Evolutionary conservation across 2,888 invertebrate species (phyloP).

Genomic region (Aphrophora alni): DNA sequence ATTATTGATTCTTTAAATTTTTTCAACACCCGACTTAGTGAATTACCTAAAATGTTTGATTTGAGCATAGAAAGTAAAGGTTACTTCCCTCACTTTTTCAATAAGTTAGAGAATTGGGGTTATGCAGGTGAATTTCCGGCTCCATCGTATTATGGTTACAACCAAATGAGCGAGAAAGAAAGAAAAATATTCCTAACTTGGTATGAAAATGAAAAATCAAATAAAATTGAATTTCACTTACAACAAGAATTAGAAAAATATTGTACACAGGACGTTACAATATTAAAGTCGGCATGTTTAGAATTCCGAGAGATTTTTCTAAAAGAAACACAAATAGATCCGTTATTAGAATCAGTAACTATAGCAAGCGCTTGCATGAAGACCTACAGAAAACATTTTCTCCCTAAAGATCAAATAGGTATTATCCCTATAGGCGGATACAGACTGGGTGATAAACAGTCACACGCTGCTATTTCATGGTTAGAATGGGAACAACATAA

Average conservation of each 20-base stretch:
- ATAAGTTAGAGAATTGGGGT: neutral
- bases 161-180: slow-evolving; percentile 40
- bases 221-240: slow-evolving; percentile 47
- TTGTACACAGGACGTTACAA: slow-evolving; percentile 49
- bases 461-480: neutral
- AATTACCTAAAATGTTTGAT: slow-evolving; percentile 50
- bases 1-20: slow-evolving; percentile 48
- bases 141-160: neutral
- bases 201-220: slow-evolving; percentile 42
- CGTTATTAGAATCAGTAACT: slow-evolving; percentile 50
- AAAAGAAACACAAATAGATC: slow-evolving; percentile 46
- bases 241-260: slow-evolving; percentile 49
- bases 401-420: slow-evolving; percentile 38
- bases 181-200: slow-evolving; percentile 45
- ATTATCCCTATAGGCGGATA: slow-evolving; percentile 12
- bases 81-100: slow-evolving; percentile 45
- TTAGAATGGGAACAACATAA: slow-evolving; percentile 10
- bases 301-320: slow-evolving; percentile 49
- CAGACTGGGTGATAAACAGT: neutral
- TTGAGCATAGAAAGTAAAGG: slow-evolving; percentile 37
- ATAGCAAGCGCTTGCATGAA: slow-evolving; percentile 49
- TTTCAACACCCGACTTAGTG: slow-evolving; percentile 49
- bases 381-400: slow-evolving; percentile 45
- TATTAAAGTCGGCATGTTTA: slow-evolving; percentile 51
- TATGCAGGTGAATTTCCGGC: neutral